Evolutionary conservation across 2,797 vertebrate genomes (phyloP).

Genomic region (Neosilurus hyrtlii): DNA sequence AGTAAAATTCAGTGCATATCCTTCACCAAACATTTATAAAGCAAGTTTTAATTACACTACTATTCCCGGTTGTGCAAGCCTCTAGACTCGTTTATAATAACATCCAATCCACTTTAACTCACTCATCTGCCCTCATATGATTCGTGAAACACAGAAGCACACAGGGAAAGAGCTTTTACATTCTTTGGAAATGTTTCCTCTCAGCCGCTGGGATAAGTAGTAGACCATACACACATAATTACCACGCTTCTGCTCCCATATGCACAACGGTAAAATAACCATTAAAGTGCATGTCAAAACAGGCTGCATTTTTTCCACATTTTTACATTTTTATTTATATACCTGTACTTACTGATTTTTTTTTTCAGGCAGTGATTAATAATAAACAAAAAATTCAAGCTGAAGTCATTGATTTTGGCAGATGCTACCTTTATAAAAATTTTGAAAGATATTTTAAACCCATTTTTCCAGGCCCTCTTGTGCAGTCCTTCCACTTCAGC

Average conservation of each 20-base stretch:
- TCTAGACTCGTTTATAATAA: slow-evolving; percentile 32
- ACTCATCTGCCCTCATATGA: slow-evolving; percentile 20
- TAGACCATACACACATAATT: slow-evolving; percentile 2
- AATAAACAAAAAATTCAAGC: background rate
- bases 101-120: slow-evolving; percentile 25
- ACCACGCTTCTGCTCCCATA: background rate
- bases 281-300: background rate
- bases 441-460: too few species aligned
- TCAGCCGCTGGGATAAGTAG: background rate
- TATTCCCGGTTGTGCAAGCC: slow-evolving; percentile 17
- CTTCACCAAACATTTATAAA: slow-evolving; percentile 34
- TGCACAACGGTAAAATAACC: background rate
- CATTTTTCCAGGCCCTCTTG: too few species aligned
- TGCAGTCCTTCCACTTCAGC: too few species aligned
- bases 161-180: background rate
- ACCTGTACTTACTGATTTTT: background rate
- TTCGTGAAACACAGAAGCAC: slow-evolving; percentile 11
- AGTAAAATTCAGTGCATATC: slow-evolving; percentile 12
- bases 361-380: background rate
- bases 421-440: background rate
- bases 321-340: background rate
- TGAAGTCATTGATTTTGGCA: background rate
- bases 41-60: slow-evolving; percentile 31
- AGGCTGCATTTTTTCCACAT: background rate
- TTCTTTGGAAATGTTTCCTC: background rate